Evolutionary conservation across 2,888 invertebrate genomes (phyloP).

Genomic region (Monochamus alternatus): DNA sequence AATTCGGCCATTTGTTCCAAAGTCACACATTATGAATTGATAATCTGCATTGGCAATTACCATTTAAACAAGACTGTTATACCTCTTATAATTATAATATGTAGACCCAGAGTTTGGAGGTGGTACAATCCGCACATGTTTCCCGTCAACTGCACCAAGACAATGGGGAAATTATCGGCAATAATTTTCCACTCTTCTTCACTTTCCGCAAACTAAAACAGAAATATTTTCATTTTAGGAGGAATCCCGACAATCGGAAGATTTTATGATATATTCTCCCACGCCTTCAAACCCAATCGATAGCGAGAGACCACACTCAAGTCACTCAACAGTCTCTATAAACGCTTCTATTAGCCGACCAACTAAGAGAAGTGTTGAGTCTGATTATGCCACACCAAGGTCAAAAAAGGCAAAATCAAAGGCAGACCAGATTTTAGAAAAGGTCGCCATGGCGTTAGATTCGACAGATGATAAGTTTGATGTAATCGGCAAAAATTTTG

Average conservation of each 20-base stretch:
- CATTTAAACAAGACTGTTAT: neutral
- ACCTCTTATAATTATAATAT: neutral
- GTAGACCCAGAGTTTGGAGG: neutral
- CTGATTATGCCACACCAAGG: neutral
- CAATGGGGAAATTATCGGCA: neutral
- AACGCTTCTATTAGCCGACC: neutral
- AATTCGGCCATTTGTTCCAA: slow-evolving; percentile 6
- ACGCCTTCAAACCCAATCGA: too few species aligned
- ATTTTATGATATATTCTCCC: too few species aligned
- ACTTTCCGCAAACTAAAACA: slow-evolving; percentile 14
- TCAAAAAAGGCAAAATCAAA: too few species aligned
- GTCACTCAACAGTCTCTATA: too few species aligned
- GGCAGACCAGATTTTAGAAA: too few species aligned
- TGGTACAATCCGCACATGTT: neutral
- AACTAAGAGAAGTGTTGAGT: neutral
- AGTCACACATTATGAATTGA: neutral
- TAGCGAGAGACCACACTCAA: too few species aligned
- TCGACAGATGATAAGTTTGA: too few species aligned
- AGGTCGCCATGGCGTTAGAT: too few species aligned
- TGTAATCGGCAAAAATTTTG: too few species aligned
- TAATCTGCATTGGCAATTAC: neutral
- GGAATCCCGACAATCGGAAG: too few species aligned
- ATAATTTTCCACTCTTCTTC: slow-evolving; percentile 18
- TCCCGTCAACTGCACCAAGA: neutral
- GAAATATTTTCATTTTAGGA: neutral